Conservation (phyloP, 2,113 vertebrate genomes). For the Passer domesticus region DNA sequence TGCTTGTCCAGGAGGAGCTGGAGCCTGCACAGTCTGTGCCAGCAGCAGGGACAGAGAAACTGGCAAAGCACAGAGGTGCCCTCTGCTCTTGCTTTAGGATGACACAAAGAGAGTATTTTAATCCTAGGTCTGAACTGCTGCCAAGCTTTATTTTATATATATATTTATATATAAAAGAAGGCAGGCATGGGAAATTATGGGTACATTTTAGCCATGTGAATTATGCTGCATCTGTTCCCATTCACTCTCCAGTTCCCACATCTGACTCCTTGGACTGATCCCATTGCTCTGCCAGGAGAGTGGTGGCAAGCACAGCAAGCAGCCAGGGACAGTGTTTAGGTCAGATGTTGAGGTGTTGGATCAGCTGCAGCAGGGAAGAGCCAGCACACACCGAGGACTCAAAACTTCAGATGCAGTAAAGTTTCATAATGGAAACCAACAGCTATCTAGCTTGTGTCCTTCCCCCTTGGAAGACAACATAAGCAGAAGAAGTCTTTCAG, state of each 20-base stretch:
- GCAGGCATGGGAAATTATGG: neutral
- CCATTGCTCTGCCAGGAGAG: neutral
- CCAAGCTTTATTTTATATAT: neutral
- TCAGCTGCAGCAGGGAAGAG: neutral
- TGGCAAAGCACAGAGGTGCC: neutral
- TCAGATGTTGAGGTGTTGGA: neutral
- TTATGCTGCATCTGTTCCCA: neutral
- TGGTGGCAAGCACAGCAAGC: neutral
- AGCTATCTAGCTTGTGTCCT: neutral
- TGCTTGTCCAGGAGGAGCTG: neutral
- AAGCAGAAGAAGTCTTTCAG: neutral
- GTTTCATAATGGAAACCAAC: neutral
- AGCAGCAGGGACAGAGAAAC: neutral
- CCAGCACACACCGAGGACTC: neutral
- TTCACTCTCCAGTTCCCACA: neutral
- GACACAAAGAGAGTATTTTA: neutral
- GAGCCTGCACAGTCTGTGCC: neutral
- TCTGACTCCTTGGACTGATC: neutral
- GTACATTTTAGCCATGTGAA: neutral
- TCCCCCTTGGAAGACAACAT: neutral
- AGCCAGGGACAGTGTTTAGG: neutral
- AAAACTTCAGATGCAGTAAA: neutral
- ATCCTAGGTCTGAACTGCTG: neutral
- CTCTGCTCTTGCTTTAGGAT: neutral
- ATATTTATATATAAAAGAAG: neutral